These are phyloP conservation scores for Engystomops pustulosus DNA, from an alignment of 2,113 vertebrate species.

Conservation along the genomic window DNA sequence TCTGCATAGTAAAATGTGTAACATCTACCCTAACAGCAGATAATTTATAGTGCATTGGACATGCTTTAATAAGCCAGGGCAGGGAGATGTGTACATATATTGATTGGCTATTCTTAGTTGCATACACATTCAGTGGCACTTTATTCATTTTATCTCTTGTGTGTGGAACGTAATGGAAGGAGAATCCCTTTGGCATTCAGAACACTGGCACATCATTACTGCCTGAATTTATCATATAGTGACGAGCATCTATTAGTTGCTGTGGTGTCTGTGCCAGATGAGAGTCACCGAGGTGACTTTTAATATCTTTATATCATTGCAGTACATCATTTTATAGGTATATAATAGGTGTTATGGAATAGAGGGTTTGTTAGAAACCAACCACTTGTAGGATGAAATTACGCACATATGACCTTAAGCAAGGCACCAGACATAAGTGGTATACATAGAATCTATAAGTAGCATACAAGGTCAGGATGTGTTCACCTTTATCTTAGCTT, in stretches of 20 bases:
- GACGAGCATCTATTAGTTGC: background rate
- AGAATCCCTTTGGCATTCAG: slow-evolving; percentile 37
- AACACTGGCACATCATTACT: slow-evolving; percentile 32
- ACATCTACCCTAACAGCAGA: slow-evolving; percentile 7
- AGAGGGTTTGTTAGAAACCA: background rate
- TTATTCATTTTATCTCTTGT: slow-evolving; percentile 30
- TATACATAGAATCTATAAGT: background rate
- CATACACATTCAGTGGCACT: slow-evolving; percentile 27
- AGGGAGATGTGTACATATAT: slow-evolving; percentile 10
- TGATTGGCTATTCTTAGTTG: slow-evolving; percentile 27
- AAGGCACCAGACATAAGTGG: background rate
- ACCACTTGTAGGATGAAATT: background rate
- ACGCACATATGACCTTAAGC: background rate
- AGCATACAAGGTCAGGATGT: background rate
- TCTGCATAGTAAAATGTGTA: slow-evolving; percentile 17
- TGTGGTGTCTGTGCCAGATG: background rate
- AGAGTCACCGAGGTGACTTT: background rate
- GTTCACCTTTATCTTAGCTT: too few relatives aligned
- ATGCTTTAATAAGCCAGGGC: slow-evolving; percentile 17
- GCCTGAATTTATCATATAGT: slow-evolving; percentile 27
- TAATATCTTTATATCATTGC: background rate
- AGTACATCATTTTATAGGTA: background rate
- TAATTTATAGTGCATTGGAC: slow-evolving; percentile 28
- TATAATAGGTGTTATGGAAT: background rate
- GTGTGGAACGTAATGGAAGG: slow-evolving; percentile 28